These are phyloP conservation scores for Lasioglossum morio DNA, from an alignment of 2,888 invertebrate genomes.

Conservation along the genomic window DNA sequence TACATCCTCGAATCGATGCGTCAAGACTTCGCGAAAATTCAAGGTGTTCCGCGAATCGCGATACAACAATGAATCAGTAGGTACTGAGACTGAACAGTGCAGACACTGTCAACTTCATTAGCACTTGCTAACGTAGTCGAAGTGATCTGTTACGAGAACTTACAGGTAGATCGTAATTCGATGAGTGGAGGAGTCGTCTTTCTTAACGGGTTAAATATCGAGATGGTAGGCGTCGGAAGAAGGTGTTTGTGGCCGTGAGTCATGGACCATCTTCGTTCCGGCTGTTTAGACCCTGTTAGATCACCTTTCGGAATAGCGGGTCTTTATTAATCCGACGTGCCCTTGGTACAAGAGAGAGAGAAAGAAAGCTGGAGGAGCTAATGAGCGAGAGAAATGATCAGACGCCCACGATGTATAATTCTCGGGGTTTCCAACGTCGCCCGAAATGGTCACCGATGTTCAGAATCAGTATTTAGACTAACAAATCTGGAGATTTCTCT, in stretches of 20 bases:
- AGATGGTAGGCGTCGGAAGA: neutral
- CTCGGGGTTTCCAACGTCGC: neutral
- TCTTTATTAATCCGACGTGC: slow-evolving; percentile 62
- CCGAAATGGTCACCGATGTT: neutral
- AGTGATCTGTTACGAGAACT: neutral
- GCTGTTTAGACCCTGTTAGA: slow-evolving; percentile 58
- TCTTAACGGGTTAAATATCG: neutral
- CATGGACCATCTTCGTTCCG: slow-evolving; percentile 30
- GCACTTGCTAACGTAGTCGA: neutral
- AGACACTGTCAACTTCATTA: neutral
- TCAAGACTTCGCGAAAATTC: neutral
- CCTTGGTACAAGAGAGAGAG: slow-evolving; percentile 29
- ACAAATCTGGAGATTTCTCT: too few relatives aligned
- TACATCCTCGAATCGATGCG: neutral
- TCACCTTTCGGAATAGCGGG: slow-evolving; percentile 73
- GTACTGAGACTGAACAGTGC: neutral
- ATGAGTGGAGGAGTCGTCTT: neutral
- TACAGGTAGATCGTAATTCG: neutral
- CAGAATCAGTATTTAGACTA: neutral
- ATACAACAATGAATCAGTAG: neutral
- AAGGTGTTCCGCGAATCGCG: neutral
- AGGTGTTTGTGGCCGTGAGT: slow-evolving; percentile 23
- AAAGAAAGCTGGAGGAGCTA: neutral
- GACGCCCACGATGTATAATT: slow-evolving; percentile 37
- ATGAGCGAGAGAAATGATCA: slow-evolving; percentile 44